Conservation (phyloP, 2,888 invertebrate species). For the Pseudococcus jackbeardsleyi region DNA sequence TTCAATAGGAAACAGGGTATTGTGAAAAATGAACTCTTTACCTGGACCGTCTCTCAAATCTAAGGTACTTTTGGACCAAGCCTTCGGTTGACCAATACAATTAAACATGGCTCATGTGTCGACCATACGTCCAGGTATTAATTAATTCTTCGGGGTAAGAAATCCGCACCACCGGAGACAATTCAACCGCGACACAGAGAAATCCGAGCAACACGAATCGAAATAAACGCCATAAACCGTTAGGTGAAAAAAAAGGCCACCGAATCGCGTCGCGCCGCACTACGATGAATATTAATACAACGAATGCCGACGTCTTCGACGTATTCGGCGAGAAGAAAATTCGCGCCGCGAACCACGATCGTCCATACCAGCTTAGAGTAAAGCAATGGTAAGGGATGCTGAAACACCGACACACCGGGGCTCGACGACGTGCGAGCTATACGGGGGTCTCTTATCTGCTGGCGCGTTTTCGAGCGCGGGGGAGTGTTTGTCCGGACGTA, state of each 20-base stretch:
- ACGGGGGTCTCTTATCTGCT: constrained; percentile 5
- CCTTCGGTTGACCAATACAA: constrained; percentile 63
- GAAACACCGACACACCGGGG: constrained; percentile 50
- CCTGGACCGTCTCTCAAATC: constrained; percentile 60
- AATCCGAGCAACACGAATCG: neutral
- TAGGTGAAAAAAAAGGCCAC: neutral
- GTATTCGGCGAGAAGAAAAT: neutral
- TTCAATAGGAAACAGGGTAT: neutral
- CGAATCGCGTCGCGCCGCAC: neutral
- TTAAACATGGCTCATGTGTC: constrained; percentile 56
- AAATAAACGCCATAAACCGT: neutral
- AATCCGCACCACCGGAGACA: neutral
- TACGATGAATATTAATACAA: constrained; percentile 4
- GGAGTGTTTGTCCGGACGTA: constrained; percentile 51
- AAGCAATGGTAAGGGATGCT: constrained; percentile 55
- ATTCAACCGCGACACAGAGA: neutral
- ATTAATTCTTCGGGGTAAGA: neutral
- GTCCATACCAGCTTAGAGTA: neutral
- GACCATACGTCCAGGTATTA: neutral
- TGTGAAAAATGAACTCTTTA: neutral
- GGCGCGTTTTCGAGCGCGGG: neutral
- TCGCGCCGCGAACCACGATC: constrained; percentile 24
- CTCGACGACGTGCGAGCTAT: neutral
- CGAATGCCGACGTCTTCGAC: neutral
- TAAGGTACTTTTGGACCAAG: constrained; percentile 59